Percentiles rank a stretch among this genome's conserved stretches.
Conservation (phyloP, 2,113 vertebrate genomes). For the Nycticryphes semicollaris region DNA sequence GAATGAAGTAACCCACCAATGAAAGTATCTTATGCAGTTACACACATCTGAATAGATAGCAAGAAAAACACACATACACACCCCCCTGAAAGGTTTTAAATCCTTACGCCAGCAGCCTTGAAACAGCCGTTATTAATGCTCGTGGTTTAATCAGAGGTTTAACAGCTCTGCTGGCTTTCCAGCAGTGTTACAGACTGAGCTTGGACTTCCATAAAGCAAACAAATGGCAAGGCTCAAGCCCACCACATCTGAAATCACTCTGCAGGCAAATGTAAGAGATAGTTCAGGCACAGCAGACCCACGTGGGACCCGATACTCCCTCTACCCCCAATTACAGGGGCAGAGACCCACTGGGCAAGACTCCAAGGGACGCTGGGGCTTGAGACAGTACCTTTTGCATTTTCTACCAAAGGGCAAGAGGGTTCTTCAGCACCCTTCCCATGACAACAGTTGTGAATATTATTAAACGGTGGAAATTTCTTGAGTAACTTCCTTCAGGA, state of each 20-base stretch:
- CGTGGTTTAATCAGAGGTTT: not conserved
- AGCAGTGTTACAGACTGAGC: not conserved
- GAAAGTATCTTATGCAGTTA: not conserved
- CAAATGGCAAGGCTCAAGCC: not conserved
- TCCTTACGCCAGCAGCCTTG: not conserved
- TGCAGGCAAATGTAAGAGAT: fast-evolving
- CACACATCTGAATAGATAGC: not conserved
- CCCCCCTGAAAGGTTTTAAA: not conserved
- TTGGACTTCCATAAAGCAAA: not conserved
- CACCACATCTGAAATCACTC: not conserved
- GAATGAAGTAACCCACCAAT: not conserved
- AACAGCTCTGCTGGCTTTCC: not conserved
- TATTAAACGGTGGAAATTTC: not conserved
- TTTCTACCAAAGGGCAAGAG: not conserved
- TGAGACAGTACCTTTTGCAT: not conserved
- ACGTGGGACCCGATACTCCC: not conserved
- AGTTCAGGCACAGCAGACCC: not conserved
- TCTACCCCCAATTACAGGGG: not conserved
- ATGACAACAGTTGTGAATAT: not conserved
- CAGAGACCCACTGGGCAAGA: not conserved
- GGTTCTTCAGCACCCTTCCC: not conserved
- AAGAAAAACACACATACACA: not conserved
- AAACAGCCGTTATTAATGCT: not conserved
- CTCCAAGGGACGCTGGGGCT: not conserved
- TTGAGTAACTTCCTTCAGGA: not conserved